Base-by-base conservation (phyloP, 2,888 invertebrate genomes). In the Phania funesta region DNA sequence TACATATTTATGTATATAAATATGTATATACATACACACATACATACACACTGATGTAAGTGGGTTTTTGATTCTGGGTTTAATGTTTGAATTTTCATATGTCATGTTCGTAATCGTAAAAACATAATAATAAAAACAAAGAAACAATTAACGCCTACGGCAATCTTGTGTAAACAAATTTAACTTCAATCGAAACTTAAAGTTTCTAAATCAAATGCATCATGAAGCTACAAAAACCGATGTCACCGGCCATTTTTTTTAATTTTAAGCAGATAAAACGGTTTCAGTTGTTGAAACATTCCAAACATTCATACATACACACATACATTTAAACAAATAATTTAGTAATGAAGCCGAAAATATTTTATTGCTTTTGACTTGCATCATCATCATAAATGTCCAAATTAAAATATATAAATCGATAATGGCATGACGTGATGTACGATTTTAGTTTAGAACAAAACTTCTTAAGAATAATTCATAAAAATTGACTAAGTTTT, bases 31-130 rank as follows among this genome's bases (percentile, higher is more conserved):
- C 41, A 16, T 18, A 44, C 9, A 44, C 7, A 29, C 29, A 29
- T 29, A 7, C 41, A 3, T 44, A 44, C 29, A 29, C 29, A 29
- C 7, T 7, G 29, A 29, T 6, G 4, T 44, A 50, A 58, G 67
- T 76, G 67, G 65, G 80, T 48, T 67, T 76, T 44, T 16, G 41
- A 67, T 71, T 62, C 38, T 80, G 52, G 60, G 50, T 62, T 81
- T 67, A 52, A 58, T 48, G 24, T 60, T 41, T 35, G 50, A 9
- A 26, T 41, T 38, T 41, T 29, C 6, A 46, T 35, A 54, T 20
- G 29, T 32, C 44, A 44, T 46, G n/a, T n/a, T n/a, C n/a, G n/a
- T n/a, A n/a, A n/a, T n/a, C n/a, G n/a, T n/a, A n/a, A n/a, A n/a
- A n/a, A n/a, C 24, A 56, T 20, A 32, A 26, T n/a, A 24, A 48